These are phyloP conservation scores for Caenorhabditis remanei DNA, from an alignment of 1,140 invertebrate genomes.

Conservation along the genomic window DNA sequence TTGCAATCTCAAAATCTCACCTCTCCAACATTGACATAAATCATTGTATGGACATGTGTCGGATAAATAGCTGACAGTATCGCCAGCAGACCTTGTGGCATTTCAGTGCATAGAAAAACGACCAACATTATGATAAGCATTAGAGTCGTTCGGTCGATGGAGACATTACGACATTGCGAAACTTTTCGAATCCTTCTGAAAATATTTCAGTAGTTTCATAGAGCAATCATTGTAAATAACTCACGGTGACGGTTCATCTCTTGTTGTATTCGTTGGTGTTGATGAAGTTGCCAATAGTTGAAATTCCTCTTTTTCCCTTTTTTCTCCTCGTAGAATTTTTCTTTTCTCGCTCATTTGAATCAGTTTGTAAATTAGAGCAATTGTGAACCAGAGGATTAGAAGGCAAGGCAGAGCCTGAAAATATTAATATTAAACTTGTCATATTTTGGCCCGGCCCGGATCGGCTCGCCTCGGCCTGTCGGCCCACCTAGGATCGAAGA, in stretches of 20 bases:
- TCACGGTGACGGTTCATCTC: slow-evolving; percentile 30
- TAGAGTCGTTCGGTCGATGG: slow-evolving; percentile 64
- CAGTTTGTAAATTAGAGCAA: slow-evolving; percentile 65
- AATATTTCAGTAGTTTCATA: background rate
- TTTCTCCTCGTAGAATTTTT: slow-evolving; percentile 60
- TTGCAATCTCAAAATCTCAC: background rate
- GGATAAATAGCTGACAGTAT: slow-evolving; percentile 66
- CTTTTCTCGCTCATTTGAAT: slow-evolving; percentile 64
- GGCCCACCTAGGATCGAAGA: too few relatives aligned
- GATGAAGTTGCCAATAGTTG: slow-evolving; percentile 23
- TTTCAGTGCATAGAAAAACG: slow-evolving; percentile 67
- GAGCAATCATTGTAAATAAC: background rate
- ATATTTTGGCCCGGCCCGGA: too few relatives aligned
- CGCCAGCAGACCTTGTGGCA: slow-evolving; percentile 66
- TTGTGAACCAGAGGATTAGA: slow-evolving; percentile 65
- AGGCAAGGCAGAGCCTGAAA: slow-evolving; percentile 62
- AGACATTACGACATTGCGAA: slow-evolving; percentile 49
- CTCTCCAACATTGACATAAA: slow-evolving; percentile 66
- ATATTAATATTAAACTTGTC: too few relatives aligned
- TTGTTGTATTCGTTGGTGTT: slow-evolving; percentile 12
- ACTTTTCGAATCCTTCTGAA: slow-evolving; percentile 44
- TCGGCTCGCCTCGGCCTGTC: too few relatives aligned
- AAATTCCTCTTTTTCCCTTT: slow-evolving; percentile 47
- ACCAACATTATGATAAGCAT: slow-evolving; percentile 69
- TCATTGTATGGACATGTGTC: slow-evolving; percentile 61